Base-by-base conservation (phyloP, 2,113 vertebrate species). In the Eretmochelys imbricata region DNA sequence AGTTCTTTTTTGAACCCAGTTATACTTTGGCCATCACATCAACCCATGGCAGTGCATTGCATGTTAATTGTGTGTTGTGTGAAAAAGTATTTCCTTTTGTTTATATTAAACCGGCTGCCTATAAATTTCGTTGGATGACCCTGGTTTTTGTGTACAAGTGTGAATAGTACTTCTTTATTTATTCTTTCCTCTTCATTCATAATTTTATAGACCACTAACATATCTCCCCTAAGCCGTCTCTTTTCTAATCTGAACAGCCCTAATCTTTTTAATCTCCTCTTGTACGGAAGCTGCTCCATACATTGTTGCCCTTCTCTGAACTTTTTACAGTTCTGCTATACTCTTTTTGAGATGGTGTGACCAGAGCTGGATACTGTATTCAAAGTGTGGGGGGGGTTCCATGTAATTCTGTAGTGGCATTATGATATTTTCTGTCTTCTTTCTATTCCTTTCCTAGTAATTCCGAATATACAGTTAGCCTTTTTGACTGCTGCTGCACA, bases 401-500 rank as follows among this genome's bases (percentile, higher is more conserved):
- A 35, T 65, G 31, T 65, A 35, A 35, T 35, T 35, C 13, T 8
- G 35, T 8, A 35, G 4, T 35, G 62, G 62, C 62, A 35, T 35
- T 65, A 35, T 35, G 31, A 65, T 65, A 65, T 65, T 65, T 65
- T 65, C 29, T 31, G 57, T 62, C 29, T 62, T 62, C 14, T 62
- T 62, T 62, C 29, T 65, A 35, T 8, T 29, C 17, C 9, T 7
- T 4, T 27, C 2, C 48, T 65, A 0, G 35, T 2, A 25, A 19
- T 49, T 31, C 27, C 29, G 17, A 1, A 29, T 35, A 4, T 10
- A 2, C 5, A 42, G 19, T 78, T 82, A 16, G 38, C 9, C 22
- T 50, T 3, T 1, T 82, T 65, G 49, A 62, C 59, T 48, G 46
- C 62, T 46, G 5, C 76, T 51, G 7, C 0, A 0, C 31, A 4